Conservation (phyloP, 2,888 invertebrate species). For the Heteropelma amictum region DNA sequence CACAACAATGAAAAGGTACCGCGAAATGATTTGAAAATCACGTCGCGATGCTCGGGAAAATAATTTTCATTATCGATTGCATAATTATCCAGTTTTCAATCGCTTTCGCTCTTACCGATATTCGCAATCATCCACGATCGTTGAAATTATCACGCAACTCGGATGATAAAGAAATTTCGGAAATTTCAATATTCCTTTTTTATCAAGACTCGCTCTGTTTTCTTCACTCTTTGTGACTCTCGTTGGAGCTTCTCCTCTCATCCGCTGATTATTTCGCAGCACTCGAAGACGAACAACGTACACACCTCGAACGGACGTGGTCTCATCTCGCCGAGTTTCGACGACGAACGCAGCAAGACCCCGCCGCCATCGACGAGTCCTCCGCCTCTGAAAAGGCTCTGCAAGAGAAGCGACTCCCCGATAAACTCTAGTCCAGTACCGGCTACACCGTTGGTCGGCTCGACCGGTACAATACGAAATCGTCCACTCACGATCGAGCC, state of each 20-base stretch:
- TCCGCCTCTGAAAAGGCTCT: conserved; percentile 77
- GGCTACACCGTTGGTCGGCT: conserved; percentile 65
- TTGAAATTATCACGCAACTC: too few relatives aligned
- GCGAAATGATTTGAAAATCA: background rate
- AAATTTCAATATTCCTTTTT: background rate
- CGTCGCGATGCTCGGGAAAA: too few relatives aligned
- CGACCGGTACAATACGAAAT: conserved; percentile 71
- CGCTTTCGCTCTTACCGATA: too few relatives aligned
- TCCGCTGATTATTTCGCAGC: conserved; percentile 62
- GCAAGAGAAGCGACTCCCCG: conserved; percentile 77
- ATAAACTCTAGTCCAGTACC: conserved; percentile 77
- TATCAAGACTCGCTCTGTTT: too few relatives aligned
- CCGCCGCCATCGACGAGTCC: conserved; percentile 76
- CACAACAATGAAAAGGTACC: conserved; percentile 77
- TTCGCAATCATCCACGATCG: too few relatives aligned
- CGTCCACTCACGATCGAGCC: conserved; percentile 75
- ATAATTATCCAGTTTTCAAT: too few relatives aligned
- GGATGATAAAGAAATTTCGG: too few relatives aligned
- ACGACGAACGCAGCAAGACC: conserved; percentile 76
- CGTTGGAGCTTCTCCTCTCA: too few relatives aligned
- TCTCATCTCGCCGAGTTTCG: conserved; percentile 75
- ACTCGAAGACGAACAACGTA: conserved; percentile 74
- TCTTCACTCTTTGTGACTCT: too few relatives aligned
- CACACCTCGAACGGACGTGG: conserved; percentile 76
- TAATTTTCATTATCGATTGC: too few relatives aligned